Conservation (phyloP, 2,113 vertebrate species). For the Calidris pygmaea region DNA sequence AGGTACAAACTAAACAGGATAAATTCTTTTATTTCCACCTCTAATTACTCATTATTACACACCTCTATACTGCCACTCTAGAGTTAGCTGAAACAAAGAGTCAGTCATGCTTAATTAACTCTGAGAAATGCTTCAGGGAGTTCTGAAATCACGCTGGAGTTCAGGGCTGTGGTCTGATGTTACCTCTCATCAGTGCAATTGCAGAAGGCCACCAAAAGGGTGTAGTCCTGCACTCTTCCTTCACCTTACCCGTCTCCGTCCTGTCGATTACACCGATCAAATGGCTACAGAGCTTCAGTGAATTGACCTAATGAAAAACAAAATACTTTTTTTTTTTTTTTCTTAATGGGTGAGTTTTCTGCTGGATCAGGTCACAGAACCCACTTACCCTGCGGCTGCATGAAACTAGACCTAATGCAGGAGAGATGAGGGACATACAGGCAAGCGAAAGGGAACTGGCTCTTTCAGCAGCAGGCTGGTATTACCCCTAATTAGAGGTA, state of each 20-base stretch:
- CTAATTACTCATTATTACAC: neutral
- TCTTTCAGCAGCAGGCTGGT: constrained; percentile 22
- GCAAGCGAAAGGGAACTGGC: neutral
- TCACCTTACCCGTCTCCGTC: neutral
- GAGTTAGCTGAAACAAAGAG: constrained; percentile 16
- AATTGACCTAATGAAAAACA: neutral
- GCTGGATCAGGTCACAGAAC: neutral
- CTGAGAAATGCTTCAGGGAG: constrained; percentile 15
- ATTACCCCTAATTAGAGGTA: constrained; percentile 51
- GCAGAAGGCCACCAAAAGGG: constrained; percentile 50
- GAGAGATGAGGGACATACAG: neutral
- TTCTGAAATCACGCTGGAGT: neutral
- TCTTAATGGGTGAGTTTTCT: neutral
- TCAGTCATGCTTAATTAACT: constrained; percentile 34
- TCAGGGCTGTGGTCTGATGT: neutral
- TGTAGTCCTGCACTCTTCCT: constrained; percentile 55
- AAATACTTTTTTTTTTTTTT: neutral
- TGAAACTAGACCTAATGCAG: neutral
- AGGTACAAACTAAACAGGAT: neutral
- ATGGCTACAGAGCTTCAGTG: neutral
- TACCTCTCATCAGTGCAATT: constrained; percentile 24
- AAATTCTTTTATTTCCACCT: neutral
- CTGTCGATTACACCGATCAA: neutral
- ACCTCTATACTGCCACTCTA: neutral
- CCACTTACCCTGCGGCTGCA: neutral